A percentile compares a stretch with the other conserved stretches of the same genome.
Conservation (phyloP, 2,113 vertebrate genomes). For the Cephalopholis sonnerati region DNA sequence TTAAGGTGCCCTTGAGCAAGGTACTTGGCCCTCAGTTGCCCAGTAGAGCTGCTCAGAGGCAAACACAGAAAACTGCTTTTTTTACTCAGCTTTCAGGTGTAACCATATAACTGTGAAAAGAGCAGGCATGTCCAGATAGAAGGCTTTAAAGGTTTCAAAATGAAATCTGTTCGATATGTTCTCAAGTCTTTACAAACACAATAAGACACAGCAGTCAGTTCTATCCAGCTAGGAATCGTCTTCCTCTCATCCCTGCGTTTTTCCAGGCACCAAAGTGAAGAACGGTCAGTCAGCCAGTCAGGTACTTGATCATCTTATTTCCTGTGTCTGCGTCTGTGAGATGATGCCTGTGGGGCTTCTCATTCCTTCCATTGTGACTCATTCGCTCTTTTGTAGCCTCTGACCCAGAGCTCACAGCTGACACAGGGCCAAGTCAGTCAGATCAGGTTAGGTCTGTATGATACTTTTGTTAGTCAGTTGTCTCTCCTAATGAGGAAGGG, state of each 20-base stretch:
- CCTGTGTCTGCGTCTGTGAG: constrained; percentile 40
- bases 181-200: not conserved
- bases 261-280: constrained; percentile 23
- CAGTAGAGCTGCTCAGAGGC: constrained; percentile 2
- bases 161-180: not conserved
- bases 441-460: constrained; percentile 23
- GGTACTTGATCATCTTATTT: constrained; percentile 46
- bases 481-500: constrained; percentile 1
- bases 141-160: not conserved
- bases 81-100: constrained; percentile 16
- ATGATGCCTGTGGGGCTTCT: constrained; percentile 14
- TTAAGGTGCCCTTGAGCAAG: constrained; percentile 33
- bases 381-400: constrained; percentile 18
- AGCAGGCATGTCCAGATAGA: not conserved
- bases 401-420: constrained; percentile 37
- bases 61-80: constrained; percentile 9
- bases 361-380: constrained; percentile 53
- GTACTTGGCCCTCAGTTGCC: not conserved
- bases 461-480: constrained; percentile 39
- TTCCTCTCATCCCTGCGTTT: constrained; percentile 4
- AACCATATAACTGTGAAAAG: constrained; percentile 15
- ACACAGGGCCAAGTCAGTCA: constrained; percentile 29
- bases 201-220: not conserved
- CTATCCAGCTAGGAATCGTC: constrained; percentile 14
- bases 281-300: constrained; percentile 37